Base-by-base conservation (phyloP, 2,888 invertebrate species). In the Amphipyra tragopoginis region DNA sequence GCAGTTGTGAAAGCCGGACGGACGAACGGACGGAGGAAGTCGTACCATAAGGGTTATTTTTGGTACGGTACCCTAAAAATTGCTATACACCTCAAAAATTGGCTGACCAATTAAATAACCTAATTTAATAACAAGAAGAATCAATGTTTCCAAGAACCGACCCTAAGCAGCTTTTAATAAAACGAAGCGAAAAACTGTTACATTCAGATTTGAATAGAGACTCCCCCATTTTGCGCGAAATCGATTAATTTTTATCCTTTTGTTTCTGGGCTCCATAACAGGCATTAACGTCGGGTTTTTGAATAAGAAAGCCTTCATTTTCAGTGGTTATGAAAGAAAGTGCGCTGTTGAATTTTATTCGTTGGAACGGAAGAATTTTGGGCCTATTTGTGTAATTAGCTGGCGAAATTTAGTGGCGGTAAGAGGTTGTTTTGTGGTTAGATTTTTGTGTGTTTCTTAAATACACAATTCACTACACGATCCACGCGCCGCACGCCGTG, bases 201-300 rank as follows among this genome's bases (percentile, higher is more conserved):
- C 68, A 62, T 54, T 51, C 53, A 55, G 42, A 63, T 65, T 65
- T 63, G 61, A 65, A 73, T 47, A 33, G 68, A 58, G n/a, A 48
- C 26, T 45, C 55, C 54, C 53, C 45, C 55, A 36, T 59, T 68
- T 61, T 60, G 51, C 26, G 51, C 36, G 54, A 50, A 67, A 77
- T 77, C 75, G 71, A 76, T 77, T 73, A 77, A 67, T 77, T 76
- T 76, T 76, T 68, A 77, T 71, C 65, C 67, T 55, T 70, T 71
- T 77, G 74, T 74, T 73, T 67, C 62, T 39, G 36, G 44, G 54
- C 38, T 50, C 56, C 63, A 58, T 71, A 76, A 77, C 74, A 71
- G 52, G 61, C 47, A 65, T 74, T 65, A 65, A 58, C 44, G 71
- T 70, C 62, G 52, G 49, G 26, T 63, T 67, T 77, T 71, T 76